These are phyloP conservation scores for Cephus runcator DNA, from an alignment of 2,888 invertebrate species.

Conservation along the genomic window DNA sequence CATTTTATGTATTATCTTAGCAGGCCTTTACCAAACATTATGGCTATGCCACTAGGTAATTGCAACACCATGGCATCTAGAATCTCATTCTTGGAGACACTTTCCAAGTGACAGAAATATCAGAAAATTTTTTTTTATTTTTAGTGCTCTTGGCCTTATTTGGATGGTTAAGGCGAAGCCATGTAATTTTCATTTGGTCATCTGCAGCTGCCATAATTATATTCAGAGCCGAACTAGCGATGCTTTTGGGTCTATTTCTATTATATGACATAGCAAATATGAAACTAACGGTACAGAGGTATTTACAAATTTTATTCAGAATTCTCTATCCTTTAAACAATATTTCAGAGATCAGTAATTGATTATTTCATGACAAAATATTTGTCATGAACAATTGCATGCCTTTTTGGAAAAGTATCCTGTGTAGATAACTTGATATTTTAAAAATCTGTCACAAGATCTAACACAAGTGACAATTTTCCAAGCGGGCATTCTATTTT, in stretches of 20 bases:
- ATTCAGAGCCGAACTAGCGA: slow-evolving; percentile 88
- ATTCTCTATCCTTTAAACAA: slow-evolving; percentile 13
- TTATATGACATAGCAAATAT: slow-evolving; percentile 81
- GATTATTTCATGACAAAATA: slow-evolving; percentile 27
- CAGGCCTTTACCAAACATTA: slow-evolving; percentile 93
- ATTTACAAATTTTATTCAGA: slow-evolving; percentile 31
- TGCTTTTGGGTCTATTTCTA: slow-evolving; percentile 88
- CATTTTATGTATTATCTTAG: slow-evolving; percentile 98
- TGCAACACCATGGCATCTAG: slow-evolving; percentile 17
- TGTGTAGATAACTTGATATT: not conserved
- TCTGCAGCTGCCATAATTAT: slow-evolving; percentile 91
- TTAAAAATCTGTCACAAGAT: not conserved
- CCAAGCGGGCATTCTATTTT: not conserved
- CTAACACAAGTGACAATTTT: not conserved
- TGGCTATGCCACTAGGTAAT: slow-evolving; percentile 91
- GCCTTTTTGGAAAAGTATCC: not conserved
- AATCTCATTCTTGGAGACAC: not conserved
- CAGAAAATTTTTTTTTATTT: slow-evolving; percentile 52
- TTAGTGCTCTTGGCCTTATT: slow-evolving; percentile 86
- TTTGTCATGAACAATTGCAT: not conserved
- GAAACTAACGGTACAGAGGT: slow-evolving; percentile 77
- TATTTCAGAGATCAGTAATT: slow-evolving; percentile 38
- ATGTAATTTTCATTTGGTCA: slow-evolving; percentile 79
- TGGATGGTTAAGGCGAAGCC: slow-evolving; percentile 84
- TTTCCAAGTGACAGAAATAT: not conserved